Conservation (phyloP, 2,888 invertebrate genomes). For the Melanargia galathea region DNA sequence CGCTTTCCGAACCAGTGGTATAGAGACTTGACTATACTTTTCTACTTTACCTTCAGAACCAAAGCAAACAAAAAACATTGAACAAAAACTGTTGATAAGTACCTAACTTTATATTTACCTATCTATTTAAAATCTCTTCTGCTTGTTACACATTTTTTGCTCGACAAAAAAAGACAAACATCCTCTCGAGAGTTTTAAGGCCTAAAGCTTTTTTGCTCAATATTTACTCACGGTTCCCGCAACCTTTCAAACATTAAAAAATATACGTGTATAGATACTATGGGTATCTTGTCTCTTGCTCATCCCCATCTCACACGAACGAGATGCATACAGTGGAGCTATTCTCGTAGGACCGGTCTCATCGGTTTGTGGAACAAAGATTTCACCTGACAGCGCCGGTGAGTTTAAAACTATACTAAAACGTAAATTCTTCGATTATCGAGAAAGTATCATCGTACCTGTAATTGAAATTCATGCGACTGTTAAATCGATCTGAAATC, state of each 20-base stretch:
- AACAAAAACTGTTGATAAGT: background rate
- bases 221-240: constrained; percentile 15
- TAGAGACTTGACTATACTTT: too few species aligned
- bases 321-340: constrained; percentile 25
- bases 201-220: constrained; percentile 12
- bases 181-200: constrained; percentile 12
- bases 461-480: constrained; percentile 12
- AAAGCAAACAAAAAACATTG: background rate
- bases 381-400: constrained; percentile 64
- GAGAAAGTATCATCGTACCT: constrained; percentile 19
- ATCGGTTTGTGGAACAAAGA: constrained; percentile 61
- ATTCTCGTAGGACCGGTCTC: constrained; percentile 56
- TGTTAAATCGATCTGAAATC: constrained; percentile 8
- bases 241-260: constrained; percentile 16
- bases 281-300: constrained; percentile 19
- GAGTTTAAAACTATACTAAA: constrained; percentile 42
- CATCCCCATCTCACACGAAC: constrained; percentile 22
- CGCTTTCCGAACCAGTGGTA: too few species aligned
- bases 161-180: constrained; percentile 12
- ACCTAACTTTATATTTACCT: background rate
- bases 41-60: background rate
- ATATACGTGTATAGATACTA: background rate
- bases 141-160: constrained; percentile 5
- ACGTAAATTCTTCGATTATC: constrained; percentile 19
- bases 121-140: constrained; percentile 11